Evolutionary conservation across 2,888 invertebrate genomes (phyloP).

Genomic region (Xestia rhomboidea): DNA sequence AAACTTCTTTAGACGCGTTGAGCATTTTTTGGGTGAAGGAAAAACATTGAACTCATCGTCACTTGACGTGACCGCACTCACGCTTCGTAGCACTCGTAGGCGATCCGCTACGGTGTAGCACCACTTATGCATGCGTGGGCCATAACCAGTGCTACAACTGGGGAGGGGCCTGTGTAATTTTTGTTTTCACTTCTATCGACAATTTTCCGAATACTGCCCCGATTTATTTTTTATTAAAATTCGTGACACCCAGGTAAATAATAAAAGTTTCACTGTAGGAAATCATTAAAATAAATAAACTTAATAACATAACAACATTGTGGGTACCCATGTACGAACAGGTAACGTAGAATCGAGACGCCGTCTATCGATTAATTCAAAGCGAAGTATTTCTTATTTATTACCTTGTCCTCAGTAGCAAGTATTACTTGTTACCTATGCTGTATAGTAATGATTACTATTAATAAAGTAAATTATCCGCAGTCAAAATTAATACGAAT

Average conservation of each 20-base stretch:
- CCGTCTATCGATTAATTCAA: conserved; percentile 6
- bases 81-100: too few species aligned
- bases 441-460: conserved; percentile 29
- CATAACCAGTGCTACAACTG: too few species aligned
- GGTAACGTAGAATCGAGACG: not conserved
- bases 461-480: conserved; percentile 37
- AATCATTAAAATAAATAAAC: not conserved
- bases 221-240: not conserved
- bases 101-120: too few species aligned
- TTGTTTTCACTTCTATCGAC: too few species aligned
- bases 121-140: too few species aligned
- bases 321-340: not conserved
- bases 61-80: too few species aligned
- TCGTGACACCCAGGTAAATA: not conserved
- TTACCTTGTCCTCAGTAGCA: conserved; percentile 31
- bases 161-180: too few species aligned
- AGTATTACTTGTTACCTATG: conserved; percentile 26
- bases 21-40: too few species aligned
- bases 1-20: too few species aligned
- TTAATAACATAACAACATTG: not conserved
- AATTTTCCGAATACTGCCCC: too few species aligned
- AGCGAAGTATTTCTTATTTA: conserved; percentile 46
- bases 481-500: conserved; percentile 26
- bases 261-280: not conserved
- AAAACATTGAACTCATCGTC: too few species aligned